These are phyloP conservation scores for Scaptomyza reducta DNA, from an alignment of 2,888 invertebrate genomes.

Conservation along the genomic window DNA sequence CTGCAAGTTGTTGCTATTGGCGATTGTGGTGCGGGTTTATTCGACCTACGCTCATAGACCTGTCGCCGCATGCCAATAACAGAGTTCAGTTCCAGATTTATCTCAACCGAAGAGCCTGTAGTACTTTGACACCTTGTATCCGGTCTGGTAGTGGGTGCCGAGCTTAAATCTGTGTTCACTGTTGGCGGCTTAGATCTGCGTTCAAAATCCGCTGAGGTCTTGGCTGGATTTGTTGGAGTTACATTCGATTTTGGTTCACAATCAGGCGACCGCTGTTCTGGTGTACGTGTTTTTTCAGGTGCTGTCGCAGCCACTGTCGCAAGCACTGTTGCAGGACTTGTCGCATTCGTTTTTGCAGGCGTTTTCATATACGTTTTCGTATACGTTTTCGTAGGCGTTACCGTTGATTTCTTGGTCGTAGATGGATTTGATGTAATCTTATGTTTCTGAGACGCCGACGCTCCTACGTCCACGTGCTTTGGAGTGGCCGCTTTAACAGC, in stretches of 20 bases:
- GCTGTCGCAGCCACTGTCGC: too few species aligned
- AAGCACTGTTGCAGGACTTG: neutral
- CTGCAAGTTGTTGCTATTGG: neutral
- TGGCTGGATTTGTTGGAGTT: neutral
- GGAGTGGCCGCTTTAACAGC: neutral
- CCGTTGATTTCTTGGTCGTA: neutral
- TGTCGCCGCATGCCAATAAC: conserved; percentile 9
- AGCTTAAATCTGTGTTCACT: neutral
- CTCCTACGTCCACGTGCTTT: neutral
- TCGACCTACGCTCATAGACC: conserved; percentile 4
- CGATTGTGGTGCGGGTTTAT: neutral
- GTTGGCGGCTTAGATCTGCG: conserved; percentile 6
- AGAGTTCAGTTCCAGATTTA: neutral
- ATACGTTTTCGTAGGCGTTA: neutral
- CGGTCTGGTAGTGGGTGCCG: neutral
- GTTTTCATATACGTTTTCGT: too few species aligned
- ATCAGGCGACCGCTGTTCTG: neutral
- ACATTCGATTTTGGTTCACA: neutral
- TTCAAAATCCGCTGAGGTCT: neutral
- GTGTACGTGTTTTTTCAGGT: too few species aligned
- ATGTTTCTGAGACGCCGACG: neutral
- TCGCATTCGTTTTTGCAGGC: too few species aligned
- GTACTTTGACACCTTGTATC: conserved; percentile 1
- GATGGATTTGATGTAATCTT: neutral
- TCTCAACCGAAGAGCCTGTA: neutral